Evolutionary conservation across 2,113 vertebrate genomes (phyloP).

Genomic region (Antechinus flavipes): DNA sequence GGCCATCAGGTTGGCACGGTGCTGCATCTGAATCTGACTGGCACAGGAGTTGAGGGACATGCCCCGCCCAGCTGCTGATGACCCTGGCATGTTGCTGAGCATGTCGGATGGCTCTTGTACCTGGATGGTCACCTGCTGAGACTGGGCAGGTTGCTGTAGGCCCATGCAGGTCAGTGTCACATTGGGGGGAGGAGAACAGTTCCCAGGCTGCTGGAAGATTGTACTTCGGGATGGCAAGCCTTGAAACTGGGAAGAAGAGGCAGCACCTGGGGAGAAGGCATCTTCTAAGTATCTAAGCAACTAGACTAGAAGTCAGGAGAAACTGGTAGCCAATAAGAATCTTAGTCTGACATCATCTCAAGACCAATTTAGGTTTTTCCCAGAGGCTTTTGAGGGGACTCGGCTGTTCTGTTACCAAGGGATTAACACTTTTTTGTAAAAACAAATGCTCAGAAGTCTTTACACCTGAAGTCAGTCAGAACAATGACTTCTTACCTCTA

Average conservation of each 20-base stretch:
- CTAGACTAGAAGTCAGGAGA: not conserved
- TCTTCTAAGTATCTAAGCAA: constrained; percentile 5
- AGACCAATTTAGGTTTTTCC: not conserved
- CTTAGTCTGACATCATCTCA: not conserved
- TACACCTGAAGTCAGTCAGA: not conserved
- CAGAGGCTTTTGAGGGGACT: not conserved
- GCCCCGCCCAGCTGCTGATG: constrained; percentile 72
- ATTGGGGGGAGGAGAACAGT: constrained; percentile 90
- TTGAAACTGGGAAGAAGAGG: constrained; percentile 92
- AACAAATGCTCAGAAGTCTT: not conserved
- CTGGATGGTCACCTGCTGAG: constrained; percentile 97
- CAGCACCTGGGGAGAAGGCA: constrained; percentile 83
- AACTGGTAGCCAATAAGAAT: not conserved
- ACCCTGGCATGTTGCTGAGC: constrained; percentile 81
- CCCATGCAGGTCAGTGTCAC: constrained; percentile 89
- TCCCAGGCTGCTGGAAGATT: constrained; percentile 91
- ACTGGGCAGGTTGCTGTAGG: constrained; percentile 87
- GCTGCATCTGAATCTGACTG: constrained; percentile 87
- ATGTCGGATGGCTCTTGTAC: constrained; percentile 93
- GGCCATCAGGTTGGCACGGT: constrained; percentile 91
- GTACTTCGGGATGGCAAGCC: constrained; percentile 86
- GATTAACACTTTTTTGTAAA: not conserved
- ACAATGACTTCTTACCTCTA: not conserved
- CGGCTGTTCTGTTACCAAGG: not conserved
- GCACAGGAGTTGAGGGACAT: constrained; percentile 82